Conservation (phyloP, 2,797 vertebrate species). For the Pagetopsis macropterus region DNA sequence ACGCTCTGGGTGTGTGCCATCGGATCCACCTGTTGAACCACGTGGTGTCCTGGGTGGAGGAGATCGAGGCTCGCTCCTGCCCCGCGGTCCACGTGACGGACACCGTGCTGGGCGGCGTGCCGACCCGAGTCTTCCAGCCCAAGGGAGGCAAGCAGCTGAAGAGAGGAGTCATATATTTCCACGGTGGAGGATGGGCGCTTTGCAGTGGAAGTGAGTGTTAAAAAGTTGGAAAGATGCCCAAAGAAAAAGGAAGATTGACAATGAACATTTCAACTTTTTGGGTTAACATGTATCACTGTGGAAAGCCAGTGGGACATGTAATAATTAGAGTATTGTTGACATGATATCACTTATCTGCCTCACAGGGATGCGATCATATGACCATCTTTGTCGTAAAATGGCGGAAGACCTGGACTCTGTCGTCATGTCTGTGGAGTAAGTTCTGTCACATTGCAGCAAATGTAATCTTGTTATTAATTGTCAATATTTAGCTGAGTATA, state of each 20-base stretch:
- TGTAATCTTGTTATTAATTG: no score
- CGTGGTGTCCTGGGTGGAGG: conserved; percentile 83
- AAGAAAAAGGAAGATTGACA: not conserved
- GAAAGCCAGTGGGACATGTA: not conserved
- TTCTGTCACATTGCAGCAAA: conserved; percentile 30
- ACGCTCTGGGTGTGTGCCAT: conserved; percentile 88
- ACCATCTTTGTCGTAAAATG: conserved; percentile 89
- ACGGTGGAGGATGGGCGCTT: conserved; percentile 95
- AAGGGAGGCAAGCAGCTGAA: conserved; percentile 70
- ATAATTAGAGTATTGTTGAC: not conserved
- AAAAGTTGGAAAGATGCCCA: not conserved
- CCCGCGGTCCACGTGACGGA: conserved; percentile 84
- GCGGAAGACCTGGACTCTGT: conserved; percentile 91
- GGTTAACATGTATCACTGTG: not conserved
- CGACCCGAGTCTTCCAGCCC: conserved; percentile 89
- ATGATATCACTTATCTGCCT: not conserved
- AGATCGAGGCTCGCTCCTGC: conserved; percentile 82
- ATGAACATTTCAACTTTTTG: no score
- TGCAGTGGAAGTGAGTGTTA: conserved; percentile 88
- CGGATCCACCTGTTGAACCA: conserved; percentile 86
- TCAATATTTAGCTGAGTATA: not conserved
- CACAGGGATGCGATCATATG: conserved; percentile 91
- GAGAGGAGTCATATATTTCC: conserved; percentile 90
- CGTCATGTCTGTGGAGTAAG: conserved; percentile 94
- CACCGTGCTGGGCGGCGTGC: conserved; percentile 86